phyloP scores from a whole-genome alignment of 2,888 invertebrate genomes.

The Cotesia congregata region DNA sequence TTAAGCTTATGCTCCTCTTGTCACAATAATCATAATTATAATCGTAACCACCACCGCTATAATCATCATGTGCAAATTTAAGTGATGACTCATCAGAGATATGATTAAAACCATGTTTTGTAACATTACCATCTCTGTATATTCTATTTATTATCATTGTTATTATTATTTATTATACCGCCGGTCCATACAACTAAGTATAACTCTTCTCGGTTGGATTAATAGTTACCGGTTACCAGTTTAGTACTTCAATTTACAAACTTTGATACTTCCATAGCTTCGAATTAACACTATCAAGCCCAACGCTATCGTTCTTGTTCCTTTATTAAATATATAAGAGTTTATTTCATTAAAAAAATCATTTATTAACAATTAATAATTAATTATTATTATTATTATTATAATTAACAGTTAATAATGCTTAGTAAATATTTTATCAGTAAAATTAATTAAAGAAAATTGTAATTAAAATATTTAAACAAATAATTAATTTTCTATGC shows the following conservation, averaged over 20 bases:
- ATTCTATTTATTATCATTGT: not conserved
- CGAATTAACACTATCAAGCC: too few relatives aligned
- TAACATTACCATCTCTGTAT: conserved; percentile 7
- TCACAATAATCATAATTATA: conserved; percentile 5
- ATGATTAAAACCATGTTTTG: conserved; percentile 28
- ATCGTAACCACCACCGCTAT: not conserved
- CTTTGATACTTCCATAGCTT: too few relatives aligned
- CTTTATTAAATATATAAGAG: too few relatives aligned
- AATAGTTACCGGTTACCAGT: conserved; percentile 12
- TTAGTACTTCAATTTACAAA: too few relatives aligned
- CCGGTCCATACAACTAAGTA: not conserved
- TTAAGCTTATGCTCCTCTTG: not conserved
- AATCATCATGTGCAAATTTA: conserved; percentile 19
- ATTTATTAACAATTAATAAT: too few relatives aligned
- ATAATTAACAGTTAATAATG: too few relatives aligned
- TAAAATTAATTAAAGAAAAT: too few relatives aligned
- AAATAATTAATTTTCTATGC: not conserved
- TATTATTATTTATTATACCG: not conserved
- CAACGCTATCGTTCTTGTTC: too few relatives aligned
- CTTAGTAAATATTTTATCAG: too few relatives aligned
- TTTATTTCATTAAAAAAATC: too few relatives aligned
- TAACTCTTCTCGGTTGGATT: not conserved
- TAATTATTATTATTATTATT: too few relatives aligned
- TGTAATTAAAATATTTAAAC: too few relatives aligned
- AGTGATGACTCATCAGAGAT: conserved; percentile 19